Base-by-base conservation (phyloP, 2,113 vertebrate genomes). In the Hylia prasina region DNA sequence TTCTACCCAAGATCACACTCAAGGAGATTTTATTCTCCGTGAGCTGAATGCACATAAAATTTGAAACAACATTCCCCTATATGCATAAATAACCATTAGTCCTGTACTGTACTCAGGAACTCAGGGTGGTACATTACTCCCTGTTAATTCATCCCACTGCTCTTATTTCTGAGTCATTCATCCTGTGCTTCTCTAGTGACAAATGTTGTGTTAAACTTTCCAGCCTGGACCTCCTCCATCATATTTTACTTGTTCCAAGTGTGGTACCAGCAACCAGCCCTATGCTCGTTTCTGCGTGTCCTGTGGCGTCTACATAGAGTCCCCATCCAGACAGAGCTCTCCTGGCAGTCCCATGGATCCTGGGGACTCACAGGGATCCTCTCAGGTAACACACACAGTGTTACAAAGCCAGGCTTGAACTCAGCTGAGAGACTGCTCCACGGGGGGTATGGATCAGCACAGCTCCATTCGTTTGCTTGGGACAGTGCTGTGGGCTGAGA, bases 271-370 rank as follows among this genome's bases (percentile, higher is more conserved):
- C 63, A 98, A 97, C 87, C 97, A 97, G 31, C 98, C 98, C 0
- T 98, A 98, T 3, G 98, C 99, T 72, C 96, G 61, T 33, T 98
- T 98, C 97, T 99, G 99, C n/a, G 60, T 96, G 15, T 90, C 93
- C 90, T 99, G 99, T 39, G 98, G 99, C 5, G 82, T 97, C 77
- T 98, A 97, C 72, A 90, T 99, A 78, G 98, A 98, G 53, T 97
- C 98, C 4, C 96, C 93, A 5, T 87, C 90, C 14, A 95, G 96
- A 75, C 13, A 42, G 35, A 66, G 79, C 57, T n/a, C 97, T 92
- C 66, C 42, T 5, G 60, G 68, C 51, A 61, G 61, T 50, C n/a
- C 73, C 13, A 17, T 31, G 19, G 89, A 54, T 73, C 12, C 15
- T 70, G 93, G 83, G 39, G 90, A 89, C 23, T 25, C 25, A 0